Conservation (phyloP, 2,888 invertebrate species). For the Nemotelus pantherinus region DNA sequence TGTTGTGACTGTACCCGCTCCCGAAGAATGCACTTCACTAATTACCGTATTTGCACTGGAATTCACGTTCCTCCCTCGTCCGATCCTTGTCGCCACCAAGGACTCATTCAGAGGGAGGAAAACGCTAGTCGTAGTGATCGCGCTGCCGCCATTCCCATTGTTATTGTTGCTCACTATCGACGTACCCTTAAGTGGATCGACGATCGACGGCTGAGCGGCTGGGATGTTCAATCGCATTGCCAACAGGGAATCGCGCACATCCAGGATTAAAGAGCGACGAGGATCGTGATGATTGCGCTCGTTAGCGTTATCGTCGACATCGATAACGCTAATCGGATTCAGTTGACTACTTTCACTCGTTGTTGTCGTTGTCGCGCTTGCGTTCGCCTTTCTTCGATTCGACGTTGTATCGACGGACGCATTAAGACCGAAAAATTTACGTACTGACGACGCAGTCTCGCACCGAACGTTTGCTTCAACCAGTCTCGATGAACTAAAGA, state of each 20-base stretch:
- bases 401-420: constrained; percentile 37
- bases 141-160: constrained; percentile 8
- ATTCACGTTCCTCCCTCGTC: neutral
- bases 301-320: constrained; percentile 30
- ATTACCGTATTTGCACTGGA: constrained; percentile 9
- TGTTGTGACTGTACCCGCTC: constrained; percentile 14
- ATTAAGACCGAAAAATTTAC: constrained; percentile 48
- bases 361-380: constrained; percentile 14
- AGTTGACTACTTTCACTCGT: constrained; percentile 42
- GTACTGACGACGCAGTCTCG: constrained; percentile 48
- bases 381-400: neutral
- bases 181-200: constrained; percentile 37
- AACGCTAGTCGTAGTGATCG: constrained; percentile 51
- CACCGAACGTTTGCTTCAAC: constrained; percentile 45
- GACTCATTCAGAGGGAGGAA: constrained; percentile 55
- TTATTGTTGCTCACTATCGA: constrained; percentile 11
- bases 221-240: constrained; percentile 63
- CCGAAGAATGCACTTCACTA: neutral
- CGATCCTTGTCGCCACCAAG: constrained; percentile 15
- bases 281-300: constrained; percentile 37
- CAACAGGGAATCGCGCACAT: constrained; percentile 51
- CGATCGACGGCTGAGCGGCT: constrained; percentile 52
- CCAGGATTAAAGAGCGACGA: constrained; percentile 42
- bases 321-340: constrained; percentile 39
- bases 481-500: constrained; percentile 46